These are phyloP conservation scores for Poecilia velifera DNA, from an alignment of 2,797 vertebrate genomes.

Conservation along the genomic window DNA sequence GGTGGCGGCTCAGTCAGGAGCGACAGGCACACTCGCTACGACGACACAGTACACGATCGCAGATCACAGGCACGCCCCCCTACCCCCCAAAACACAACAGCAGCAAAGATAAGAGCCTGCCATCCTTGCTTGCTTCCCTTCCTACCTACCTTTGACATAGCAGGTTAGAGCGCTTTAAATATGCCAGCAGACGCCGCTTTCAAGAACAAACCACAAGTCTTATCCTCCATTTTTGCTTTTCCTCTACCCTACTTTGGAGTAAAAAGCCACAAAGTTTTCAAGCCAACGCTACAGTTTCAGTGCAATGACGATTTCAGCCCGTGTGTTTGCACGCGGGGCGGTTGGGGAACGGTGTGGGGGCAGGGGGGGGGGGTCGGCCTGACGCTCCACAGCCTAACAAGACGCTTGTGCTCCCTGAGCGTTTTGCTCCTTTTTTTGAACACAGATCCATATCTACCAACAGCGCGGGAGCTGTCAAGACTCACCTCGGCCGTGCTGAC, in stretches of 20 bases:
- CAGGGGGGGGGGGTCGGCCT: slow-evolving; percentile 47
- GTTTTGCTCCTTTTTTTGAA: slow-evolving; percentile 74
- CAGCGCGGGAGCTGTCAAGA: slow-evolving; percentile 78
- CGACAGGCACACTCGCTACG: slow-evolving; percentile 73
- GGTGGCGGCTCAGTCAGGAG: slow-evolving; percentile 72
- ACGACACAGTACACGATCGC: slow-evolving; percentile 76
- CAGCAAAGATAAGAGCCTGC: slow-evolving; percentile 72
- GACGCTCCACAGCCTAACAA: slow-evolving; percentile 73
- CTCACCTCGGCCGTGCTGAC: slow-evolving; percentile 76
- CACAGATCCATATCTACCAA: slow-evolving; percentile 81
- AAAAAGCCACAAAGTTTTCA: slow-evolving; percentile 62
- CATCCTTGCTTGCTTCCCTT: slow-evolving; percentile 46
- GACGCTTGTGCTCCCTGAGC: slow-evolving; percentile 76
- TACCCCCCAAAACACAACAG: slow-evolving; percentile 75
- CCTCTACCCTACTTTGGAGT: slow-evolving; percentile 54
- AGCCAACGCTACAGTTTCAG: slow-evolving; percentile 57
- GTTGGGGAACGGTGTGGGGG: slow-evolving; percentile 45
- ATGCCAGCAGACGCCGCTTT: slow-evolving; percentile 60
- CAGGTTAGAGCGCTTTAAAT: slow-evolving; percentile 60
- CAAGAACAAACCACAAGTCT: slow-evolving; percentile 64
- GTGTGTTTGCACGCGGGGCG: slow-evolving; percentile 47
- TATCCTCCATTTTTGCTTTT: slow-evolving; percentile 53
- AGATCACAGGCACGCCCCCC: slow-evolving; percentile 74
- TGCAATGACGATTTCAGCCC: slow-evolving; percentile 43
- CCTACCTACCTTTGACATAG: slow-evolving; percentile 63